Percentiles rank a stretch among this genome's conserved stretches.
Conservation (phyloP, 2,113 vertebrate genomes). For the Rutilus rutilus region DNA sequence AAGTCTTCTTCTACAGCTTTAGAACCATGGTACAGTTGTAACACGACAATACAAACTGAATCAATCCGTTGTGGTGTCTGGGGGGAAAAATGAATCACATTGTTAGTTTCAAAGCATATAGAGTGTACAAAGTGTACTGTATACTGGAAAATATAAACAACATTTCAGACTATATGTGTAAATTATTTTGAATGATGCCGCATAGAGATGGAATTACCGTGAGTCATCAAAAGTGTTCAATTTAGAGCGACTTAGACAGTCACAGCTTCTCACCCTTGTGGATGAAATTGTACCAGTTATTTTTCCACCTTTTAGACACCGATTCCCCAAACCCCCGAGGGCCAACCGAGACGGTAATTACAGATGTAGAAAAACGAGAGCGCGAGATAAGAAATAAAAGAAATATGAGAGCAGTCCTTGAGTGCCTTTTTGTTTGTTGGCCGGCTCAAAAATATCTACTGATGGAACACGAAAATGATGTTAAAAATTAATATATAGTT, state of each 20-base stretch:
- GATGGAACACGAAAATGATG: neutral
- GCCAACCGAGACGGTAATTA: constrained; percentile 18
- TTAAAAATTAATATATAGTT: neutral
- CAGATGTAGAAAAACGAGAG: constrained; percentile 37
- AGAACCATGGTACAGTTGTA: constrained; percentile 22
- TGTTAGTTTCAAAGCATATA: constrained; percentile 2
- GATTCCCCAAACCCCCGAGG: neutral
- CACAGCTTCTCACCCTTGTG: neutral
- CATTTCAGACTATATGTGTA: neutral
- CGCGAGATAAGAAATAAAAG: constrained; percentile 25
- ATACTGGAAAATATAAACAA: neutral
- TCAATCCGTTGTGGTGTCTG: constrained; percentile 21
- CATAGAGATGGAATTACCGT: neutral
- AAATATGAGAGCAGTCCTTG: constrained; percentile 20
- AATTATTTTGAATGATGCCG: neutral
- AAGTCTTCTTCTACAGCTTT: constrained; percentile 16
- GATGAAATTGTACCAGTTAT: neutral
- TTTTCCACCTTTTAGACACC: constrained; percentile 31
- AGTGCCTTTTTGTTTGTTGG: constrained; percentile 34
- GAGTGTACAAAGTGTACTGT: neutral
- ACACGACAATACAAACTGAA: neutral
- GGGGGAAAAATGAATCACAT: neutral
- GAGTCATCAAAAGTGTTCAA: neutral
- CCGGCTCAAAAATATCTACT: neutral
- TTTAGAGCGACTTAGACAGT: neutral